Evolutionary conservation across 2,113 vertebrate species (phyloP).

Genomic region (Pseudopipra pipra): DNA sequence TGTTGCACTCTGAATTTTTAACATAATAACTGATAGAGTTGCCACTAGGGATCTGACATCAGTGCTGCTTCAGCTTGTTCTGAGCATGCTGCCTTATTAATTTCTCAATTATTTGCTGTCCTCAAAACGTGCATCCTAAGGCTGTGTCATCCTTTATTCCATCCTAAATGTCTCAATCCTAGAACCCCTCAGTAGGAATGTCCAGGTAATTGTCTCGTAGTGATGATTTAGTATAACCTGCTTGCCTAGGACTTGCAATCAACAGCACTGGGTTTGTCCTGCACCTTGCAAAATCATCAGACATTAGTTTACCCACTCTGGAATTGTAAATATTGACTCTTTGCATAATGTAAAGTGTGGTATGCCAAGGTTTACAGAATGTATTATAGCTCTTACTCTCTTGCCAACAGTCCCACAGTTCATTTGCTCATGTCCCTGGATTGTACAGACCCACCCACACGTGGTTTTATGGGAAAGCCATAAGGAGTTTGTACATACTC

Average conservation of each 20-base stretch:
- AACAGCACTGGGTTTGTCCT: constrained; percentile 76
- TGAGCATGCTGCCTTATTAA: constrained; percentile 81
- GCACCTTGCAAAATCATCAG: constrained; percentile 80
- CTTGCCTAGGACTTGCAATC: constrained; percentile 70
- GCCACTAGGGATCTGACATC: constrained; percentile 71
- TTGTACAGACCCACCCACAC: constrained; percentile 80
- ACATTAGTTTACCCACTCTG: constrained; percentile 62
- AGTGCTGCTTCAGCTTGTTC: constrained; percentile 76
- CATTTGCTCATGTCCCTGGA: constrained; percentile 78
- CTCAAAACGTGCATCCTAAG: constrained; percentile 58
- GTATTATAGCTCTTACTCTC: constrained; percentile 82
- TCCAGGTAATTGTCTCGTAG: constrained; percentile 68
- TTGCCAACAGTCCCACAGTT: constrained; percentile 83
- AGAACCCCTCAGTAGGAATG: constrained; percentile 56
- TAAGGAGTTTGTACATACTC: constrained; percentile 76
- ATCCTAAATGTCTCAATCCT: constrained; percentile 71
- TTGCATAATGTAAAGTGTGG: constrained; percentile 86
- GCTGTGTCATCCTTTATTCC: constrained; percentile 27
- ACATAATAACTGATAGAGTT: constrained; percentile 70
- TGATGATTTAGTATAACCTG: constrained; percentile 61
- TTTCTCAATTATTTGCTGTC: constrained; percentile 64
- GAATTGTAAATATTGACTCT: constrained; percentile 89
- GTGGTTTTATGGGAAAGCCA: constrained; percentile 81
- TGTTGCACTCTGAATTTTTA: constrained; percentile 84
- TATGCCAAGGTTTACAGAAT: constrained; percentile 95